Conservation (phyloP, 1,140 invertebrate genomes). For the Hyles euphorbiae region DNA sequence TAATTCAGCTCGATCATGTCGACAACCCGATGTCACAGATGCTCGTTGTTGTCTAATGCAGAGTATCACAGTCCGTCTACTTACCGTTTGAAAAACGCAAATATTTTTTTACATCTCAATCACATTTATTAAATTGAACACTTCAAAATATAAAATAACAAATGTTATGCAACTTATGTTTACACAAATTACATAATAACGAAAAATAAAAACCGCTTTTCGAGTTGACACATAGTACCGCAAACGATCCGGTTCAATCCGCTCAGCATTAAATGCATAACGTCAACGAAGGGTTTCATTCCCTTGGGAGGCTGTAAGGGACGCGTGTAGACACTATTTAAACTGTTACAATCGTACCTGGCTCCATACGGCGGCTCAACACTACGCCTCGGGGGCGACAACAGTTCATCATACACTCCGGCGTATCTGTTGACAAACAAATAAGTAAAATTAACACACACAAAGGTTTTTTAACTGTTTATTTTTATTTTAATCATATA, state of each 20-base stretch:
- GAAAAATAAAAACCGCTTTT: too few species aligned
- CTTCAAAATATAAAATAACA: neutral
- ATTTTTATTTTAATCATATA: too few species aligned
- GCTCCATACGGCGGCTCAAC: constrained; percentile 67
- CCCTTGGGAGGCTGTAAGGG: constrained; percentile 30
- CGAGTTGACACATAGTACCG: constrained; percentile 24
- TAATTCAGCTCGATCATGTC: too few species aligned
- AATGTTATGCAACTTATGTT: too few species aligned
- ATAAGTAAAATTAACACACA: neutral
- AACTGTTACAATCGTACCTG: constrained; percentile 71
- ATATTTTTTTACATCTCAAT: neutral
- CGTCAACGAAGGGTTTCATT: constrained; percentile 26
- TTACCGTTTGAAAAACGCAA: neutral
- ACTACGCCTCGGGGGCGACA: constrained; percentile 65
- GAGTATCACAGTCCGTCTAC: too few species aligned
- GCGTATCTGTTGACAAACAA: constrained; percentile 36
- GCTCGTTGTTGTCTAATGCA: too few species aligned
- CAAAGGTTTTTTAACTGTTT: neutral
- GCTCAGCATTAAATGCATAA: constrained; percentile 41
- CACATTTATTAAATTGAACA: neutral
- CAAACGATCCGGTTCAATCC: constrained; percentile 60
- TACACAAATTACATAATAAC: too few species aligned
- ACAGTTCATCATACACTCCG: constrained; percentile 66
- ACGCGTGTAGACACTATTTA: constrained; percentile 54
- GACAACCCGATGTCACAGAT: too few species aligned